Conservation (phyloP, 2,888 invertebrate species). For the Hydropsyche betteni region DNA sequence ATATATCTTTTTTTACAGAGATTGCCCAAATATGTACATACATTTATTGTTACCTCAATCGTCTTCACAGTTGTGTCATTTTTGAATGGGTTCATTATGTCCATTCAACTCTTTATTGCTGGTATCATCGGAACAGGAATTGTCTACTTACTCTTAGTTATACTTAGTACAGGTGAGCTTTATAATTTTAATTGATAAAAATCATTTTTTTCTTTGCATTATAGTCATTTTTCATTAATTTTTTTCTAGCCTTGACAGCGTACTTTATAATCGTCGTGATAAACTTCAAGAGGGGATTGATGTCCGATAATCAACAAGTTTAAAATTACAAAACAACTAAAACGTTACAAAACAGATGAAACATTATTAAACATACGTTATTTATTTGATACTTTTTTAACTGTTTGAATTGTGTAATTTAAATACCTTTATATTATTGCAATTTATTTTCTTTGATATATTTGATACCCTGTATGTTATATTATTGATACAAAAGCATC, state of each 20-base stretch:
- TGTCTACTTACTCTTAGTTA: background rate
- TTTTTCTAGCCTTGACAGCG: slow-evolving; percentile 30
- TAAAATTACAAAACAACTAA: background rate
- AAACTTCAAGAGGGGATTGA: slow-evolving; percentile 36
- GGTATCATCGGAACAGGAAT: background rate
- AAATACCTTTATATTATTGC: no score
- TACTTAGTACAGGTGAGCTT: background rate
- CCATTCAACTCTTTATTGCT: background rate
- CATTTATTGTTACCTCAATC: background rate
- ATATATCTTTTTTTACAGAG: background rate
- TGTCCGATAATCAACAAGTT: slow-evolving; percentile 23
- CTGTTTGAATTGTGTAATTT: no score
- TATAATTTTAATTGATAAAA: background rate
- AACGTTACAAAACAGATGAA: no score
- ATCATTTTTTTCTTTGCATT: background rate
- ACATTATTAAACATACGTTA: no score
- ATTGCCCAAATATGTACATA: background rate
- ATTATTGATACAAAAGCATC: no score
- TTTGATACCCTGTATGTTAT: no score
- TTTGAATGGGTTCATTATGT: background rate
- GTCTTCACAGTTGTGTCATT: background rate
- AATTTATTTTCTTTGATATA: no score
- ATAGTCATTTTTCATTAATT: background rate
- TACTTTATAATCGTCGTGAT: slow-evolving; percentile 37
- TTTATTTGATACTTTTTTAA: no score